Evolutionary conservation across 2,113 vertebrate species (phyloP), one percentile per base, ranked within the genome.

Genomic region (Odontophorus gujanensis): DNA sequence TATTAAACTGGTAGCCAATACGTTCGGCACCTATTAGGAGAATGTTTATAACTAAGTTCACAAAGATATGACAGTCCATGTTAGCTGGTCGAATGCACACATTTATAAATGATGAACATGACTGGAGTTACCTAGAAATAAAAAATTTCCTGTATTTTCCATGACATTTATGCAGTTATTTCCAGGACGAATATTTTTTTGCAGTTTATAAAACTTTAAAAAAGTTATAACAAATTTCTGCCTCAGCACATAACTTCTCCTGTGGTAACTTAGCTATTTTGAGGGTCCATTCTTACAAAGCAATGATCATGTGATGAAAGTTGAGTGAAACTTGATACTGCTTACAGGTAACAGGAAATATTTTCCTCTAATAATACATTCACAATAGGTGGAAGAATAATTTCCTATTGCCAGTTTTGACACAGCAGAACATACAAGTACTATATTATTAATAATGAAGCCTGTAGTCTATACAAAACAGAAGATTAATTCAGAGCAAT

Each of bases 1-100:
- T 80, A 77, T 80, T 91, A 95, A 90, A 87, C 43, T 82, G 53
- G 58, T 95, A 96, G 68, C 43, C 43, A 48, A 79, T 24, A 62
- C 48, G 9, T 88, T 95, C 91, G 79, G 7, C 30, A 72, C 66
- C 40, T 50, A 67, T 86, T 58, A 89, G 26, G 84, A 92, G 61
- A 92, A 79, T 34, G 85, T 86, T 16, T 51, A n/a, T 32, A 53
- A 32, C 61, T 53, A 36, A 34, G 42, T 53, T 65, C 61, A 43
- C 6, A 11, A 40, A 51, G 22, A 26, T 26, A 65, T 85, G 84
- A 93, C 92, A 95, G 59, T 61, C 40, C 77, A 85, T 85, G 65
- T 89, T 92, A 92, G 30, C 28, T 43, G 38, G 38, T 14, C 12
- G 38, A 38, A 65, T 65, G 36, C 50, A 38, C 22, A 53, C 40